A percentile compares a stretch with the other conserved stretches of the same genome.
phyloP scores from a whole-genome alignment of 2,797 vertebrate species.

The Melanotaenia nigrans region DNA sequence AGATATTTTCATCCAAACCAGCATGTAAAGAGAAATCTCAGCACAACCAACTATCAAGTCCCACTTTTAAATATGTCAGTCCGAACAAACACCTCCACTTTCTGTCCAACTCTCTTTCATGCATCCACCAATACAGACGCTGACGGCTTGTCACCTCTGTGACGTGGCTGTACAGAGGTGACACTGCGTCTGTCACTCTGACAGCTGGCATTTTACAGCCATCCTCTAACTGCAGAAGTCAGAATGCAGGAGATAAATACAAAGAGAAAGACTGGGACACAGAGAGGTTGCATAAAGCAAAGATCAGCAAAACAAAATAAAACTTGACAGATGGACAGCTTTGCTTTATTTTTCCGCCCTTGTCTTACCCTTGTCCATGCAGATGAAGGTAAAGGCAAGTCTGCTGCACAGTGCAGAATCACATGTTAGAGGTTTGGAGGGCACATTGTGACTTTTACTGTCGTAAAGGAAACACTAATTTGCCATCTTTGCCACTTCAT shows the following conservation, averaged over 20 bases:
- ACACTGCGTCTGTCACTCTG: conserved; percentile 71
- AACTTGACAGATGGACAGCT: conserved; percentile 64
- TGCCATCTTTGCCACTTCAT: conserved; percentile 5
- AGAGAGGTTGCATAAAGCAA: conserved; percentile 37
- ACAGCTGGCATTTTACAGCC: conserved; percentile 76
- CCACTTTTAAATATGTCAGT: conserved; percentile 14
- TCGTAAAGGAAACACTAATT: conserved; percentile 44
- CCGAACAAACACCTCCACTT: conserved; percentile 33
- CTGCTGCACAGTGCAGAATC: conserved; percentile 15
- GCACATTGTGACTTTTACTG: conserved; percentile 10
- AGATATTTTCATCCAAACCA: conserved; percentile 19
- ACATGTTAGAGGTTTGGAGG: conserved; percentile 24
- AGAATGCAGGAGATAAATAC: conserved; percentile 43
- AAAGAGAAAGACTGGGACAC: conserved; percentile 35
- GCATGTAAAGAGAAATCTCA: neutral
- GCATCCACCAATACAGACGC: conserved; percentile 41
- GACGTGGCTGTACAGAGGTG: conserved; percentile 71
- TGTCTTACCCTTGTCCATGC: conserved; percentile 51
- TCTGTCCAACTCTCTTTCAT: conserved; percentile 13
- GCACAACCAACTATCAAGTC: conserved; percentile 14
- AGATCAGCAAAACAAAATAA: conserved; percentile 70
- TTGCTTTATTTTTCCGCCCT: conserved; percentile 57
- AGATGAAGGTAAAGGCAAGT: conserved; percentile 44
- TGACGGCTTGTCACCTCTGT: conserved; percentile 66
- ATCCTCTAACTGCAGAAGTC: conserved; percentile 62